Conservation (phyloP, 1,140 invertebrate species). For the Tetranychus urticae region DNA sequence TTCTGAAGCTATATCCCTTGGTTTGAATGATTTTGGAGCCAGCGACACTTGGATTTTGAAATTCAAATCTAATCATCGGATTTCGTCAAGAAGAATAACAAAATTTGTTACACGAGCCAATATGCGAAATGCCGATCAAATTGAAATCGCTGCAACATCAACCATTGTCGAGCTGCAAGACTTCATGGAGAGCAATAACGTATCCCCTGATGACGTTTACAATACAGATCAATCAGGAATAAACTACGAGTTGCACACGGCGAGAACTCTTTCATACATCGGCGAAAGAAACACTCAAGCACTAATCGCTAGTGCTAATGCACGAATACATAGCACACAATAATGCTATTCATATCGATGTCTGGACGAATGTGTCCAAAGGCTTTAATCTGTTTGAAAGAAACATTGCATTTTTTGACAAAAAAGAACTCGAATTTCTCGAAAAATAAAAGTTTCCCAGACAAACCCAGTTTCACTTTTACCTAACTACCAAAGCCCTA, state of each 20-base stretch:
- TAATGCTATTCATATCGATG: not conserved
- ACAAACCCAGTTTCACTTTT: not conserved
- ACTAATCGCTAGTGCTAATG: not conserved
- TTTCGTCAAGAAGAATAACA: not conserved
- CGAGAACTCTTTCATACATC: not conserved
- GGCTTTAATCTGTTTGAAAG: not conserved
- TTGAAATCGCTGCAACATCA: not conserved
- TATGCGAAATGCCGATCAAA: not conserved
- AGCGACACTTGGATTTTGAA: not conserved
- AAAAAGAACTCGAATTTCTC: not conserved
- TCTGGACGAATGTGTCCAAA: not conserved
- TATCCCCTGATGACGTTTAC: not conserved
- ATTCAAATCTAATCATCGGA: not conserved
- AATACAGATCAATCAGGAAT: not conserved
- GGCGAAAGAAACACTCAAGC: not conserved
- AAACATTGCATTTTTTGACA: not conserved
- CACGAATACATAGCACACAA: not conserved
- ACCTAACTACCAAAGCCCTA: not conserved
- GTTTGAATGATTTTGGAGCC: not conserved
- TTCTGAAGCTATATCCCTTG: not conserved
- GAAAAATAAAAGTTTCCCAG: not conserved
- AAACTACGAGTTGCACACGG: not conserved
- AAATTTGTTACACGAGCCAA: not conserved
- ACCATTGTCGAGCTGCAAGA: not conserved
- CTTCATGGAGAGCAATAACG: not conserved